Percentiles rank a stretch among this genome's conserved stretches.
phyloP scores from a whole-genome alignment of 2,888 invertebrate species.

The Pediacus dermestoides region DNA sequence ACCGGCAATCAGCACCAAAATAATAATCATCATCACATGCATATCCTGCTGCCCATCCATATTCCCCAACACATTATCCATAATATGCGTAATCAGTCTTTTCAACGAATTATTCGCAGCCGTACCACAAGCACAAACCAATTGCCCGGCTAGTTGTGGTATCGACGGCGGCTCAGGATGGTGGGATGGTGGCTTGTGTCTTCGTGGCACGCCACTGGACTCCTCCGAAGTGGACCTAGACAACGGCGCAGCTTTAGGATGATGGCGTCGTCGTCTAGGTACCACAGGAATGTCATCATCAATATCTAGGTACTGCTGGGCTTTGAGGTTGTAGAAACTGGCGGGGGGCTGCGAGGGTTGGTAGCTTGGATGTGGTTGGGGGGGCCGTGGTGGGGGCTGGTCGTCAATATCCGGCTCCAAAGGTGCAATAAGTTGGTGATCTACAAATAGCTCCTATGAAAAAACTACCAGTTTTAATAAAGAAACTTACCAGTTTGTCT shows the following conservation, averaged over 20 bases:
- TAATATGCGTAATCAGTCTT: conserved; percentile 64
- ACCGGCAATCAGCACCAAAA: conserved; percentile 74
- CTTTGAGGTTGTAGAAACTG: conserved; percentile 45
- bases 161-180: conserved; percentile 58
- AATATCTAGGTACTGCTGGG: conserved; percentile 41
- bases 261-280: conserved; percentile 54
- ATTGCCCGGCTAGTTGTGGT: conserved; percentile 66
- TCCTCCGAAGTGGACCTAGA: conserved; percentile 41
- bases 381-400: conserved; percentile 43
- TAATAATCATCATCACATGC: conserved; percentile 73
- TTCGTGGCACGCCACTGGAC: conserved; percentile 23
- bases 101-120: conserved; percentile 63
- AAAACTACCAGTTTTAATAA: too few species aligned
- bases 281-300: conserved; percentile 45
- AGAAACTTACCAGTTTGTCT: too few species aligned
- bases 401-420: conserved; percentile 40
- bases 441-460: too few species aligned
- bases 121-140: conserved; percentile 65
- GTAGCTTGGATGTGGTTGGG: conserved; percentile 45
- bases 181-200: conserved; percentile 43
- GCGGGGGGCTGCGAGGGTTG: conserved; percentile 48
- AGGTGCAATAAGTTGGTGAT: too few species aligned
- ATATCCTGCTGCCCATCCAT: conserved; percentile 67
- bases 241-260: conserved; percentile 38
- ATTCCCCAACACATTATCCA: conserved; percentile 57